phyloP scores from a whole-genome alignment of 1,140 invertebrate genomes.

The Bursaphelenchus mucronatus region DNA sequence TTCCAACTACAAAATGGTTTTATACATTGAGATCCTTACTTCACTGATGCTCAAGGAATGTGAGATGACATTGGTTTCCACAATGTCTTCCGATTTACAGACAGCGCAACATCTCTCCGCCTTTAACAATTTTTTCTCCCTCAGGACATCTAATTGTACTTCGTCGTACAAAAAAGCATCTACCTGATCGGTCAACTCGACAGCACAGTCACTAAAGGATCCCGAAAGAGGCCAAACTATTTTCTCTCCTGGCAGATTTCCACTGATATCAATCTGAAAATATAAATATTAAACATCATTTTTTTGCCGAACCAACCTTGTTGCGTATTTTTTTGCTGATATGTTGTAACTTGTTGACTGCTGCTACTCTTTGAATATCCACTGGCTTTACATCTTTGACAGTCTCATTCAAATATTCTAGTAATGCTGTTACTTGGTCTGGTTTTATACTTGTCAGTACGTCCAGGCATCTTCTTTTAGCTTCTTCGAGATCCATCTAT shows the following conservation, averaged over 20 bases:
- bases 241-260: constrained; percentile 4
- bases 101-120: constrained; percentile 5
- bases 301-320: constrained; percentile 7
- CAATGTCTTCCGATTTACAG: constrained; percentile 30
- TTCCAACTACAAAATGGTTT: constrained; percentile 23
- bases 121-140: constrained; percentile 7
- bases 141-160: constrained; percentile 21
- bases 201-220: constrained; percentile 21
- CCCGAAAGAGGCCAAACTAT: constrained; percentile 30
- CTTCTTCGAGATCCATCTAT: too few species aligned
- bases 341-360: constrained; percentile 13
- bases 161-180: constrained; percentile 38
- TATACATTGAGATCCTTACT: constrained; percentile 10
- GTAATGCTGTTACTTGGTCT: too few species aligned
- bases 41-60: constrained; percentile 32
- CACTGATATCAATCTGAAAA: constrained; percentile 21
- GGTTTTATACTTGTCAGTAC: too few species aligned
- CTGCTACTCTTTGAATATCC: background rate
- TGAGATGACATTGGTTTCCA: constrained; percentile 23
- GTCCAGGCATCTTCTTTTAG: too few species aligned
- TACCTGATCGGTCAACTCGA: constrained; percentile 27
- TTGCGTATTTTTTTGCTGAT: constrained; percentile 24
- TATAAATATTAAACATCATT: constrained; percentile 17
- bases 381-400: too few species aligned
- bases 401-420: too few species aligned